Conservation (phyloP, 2,888 invertebrate genomes). For the Metalampra italica region DNA sequence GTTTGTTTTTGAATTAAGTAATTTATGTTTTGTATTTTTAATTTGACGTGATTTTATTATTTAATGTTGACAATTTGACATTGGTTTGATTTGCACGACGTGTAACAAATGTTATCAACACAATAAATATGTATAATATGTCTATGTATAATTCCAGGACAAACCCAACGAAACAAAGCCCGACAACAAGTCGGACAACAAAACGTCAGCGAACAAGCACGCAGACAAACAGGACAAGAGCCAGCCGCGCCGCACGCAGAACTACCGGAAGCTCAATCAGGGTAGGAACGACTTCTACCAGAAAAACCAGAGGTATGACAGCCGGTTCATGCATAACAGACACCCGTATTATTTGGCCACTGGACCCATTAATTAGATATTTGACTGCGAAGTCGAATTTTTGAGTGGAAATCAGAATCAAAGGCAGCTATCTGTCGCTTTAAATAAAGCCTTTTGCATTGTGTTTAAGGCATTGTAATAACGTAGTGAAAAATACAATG, state of each 20-base stretch:
- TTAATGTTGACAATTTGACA: no score
- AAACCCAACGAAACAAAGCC: constrained; percentile 39
- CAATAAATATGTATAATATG: no score
- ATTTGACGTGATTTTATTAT: no score
- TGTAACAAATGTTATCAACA: no score
- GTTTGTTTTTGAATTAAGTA: no score
- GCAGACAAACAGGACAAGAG: constrained; percentile 49
- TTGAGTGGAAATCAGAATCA: no score
- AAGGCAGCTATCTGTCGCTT: no score
- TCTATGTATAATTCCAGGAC: constrained; percentile 44
- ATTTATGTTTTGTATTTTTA: no score
- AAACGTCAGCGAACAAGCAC: constrained; percentile 32
- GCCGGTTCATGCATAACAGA: constrained; percentile 56
- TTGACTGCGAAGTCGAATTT: not conserved
- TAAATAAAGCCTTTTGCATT: no score
- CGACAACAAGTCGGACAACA: constrained; percentile 26
- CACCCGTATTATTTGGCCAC: constrained; percentile 70
- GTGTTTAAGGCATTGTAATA: no score
- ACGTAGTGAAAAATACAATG: no score
- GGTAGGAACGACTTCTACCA: constrained; percentile 56
- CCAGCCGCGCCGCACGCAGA: constrained; percentile 50
- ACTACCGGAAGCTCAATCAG: constrained; percentile 59
- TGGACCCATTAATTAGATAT: constrained; percentile 65
- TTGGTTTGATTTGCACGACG: no score
- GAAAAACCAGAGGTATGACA: constrained; percentile 66